These are phyloP conservation scores for Austrolebias charrua DNA, from an alignment of 2,797 vertebrate species.

Conservation along the genomic window DNA sequence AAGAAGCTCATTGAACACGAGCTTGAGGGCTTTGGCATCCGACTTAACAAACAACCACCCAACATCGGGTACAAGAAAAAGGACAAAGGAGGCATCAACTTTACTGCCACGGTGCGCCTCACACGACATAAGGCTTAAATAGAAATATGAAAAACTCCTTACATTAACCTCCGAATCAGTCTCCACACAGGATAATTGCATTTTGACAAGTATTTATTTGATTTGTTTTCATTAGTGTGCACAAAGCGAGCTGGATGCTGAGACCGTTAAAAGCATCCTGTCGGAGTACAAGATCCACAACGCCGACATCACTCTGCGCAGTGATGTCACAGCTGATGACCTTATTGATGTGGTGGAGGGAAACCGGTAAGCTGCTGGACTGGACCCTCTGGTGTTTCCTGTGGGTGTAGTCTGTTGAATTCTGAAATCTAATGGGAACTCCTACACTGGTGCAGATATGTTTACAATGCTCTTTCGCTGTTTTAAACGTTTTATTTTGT, in stretches of 20 bases:
- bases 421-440: constrained; percentile 21
- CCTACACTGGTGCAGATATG: constrained; percentile 28
- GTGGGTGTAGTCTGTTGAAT: constrained; percentile 53
- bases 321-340: constrained; percentile 94
- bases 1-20: constrained; percentile 98
- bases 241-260: constrained; percentile 89
- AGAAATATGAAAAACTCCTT: not conserved
- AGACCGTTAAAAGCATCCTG: constrained; percentile 96
- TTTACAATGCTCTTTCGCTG: constrained; percentile 2
- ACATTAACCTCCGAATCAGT: not conserved
- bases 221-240: constrained; percentile 80
- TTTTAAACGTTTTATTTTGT: not conserved
- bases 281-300: constrained; percentile 99
- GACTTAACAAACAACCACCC: constrained; percentile 94
- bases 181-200: not conserved
- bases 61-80: constrained; percentile 99
- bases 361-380: constrained; percentile 85
- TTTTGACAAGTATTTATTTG: not conserved
- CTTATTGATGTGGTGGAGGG: constrained; percentile 99
- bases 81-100: constrained; percentile 99
- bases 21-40: constrained; percentile 96
- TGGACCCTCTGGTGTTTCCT: constrained; percentile 27
- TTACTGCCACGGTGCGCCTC: constrained; percentile 88
- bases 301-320: constrained; percentile 93
- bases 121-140: not conserved